Conservation (phyloP, 2,888 invertebrate genomes). For the Meiosimyza decipiens region DNA sequence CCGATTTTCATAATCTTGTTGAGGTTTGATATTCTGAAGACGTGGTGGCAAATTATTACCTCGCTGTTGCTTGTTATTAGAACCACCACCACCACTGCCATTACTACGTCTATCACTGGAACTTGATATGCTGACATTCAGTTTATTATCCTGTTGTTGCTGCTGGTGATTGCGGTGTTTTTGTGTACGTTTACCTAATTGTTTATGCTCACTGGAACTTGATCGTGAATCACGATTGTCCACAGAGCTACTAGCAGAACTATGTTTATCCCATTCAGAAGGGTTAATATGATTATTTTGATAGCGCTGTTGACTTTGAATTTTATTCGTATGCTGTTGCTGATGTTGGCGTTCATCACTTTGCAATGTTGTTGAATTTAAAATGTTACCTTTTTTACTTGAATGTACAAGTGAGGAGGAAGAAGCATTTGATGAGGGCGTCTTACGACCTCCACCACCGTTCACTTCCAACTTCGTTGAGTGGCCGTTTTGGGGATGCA, state of each 20-base stretch:
- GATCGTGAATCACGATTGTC: conserved; percentile 57
- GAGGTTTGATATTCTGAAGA: conserved; percentile 51
- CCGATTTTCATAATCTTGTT: conserved; percentile 54
- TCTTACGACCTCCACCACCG: conserved; percentile 37
- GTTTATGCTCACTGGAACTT: conserved; percentile 52
- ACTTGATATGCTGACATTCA: conserved; percentile 24
- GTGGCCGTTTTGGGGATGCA: conserved; percentile 37
- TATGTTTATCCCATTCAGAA: conserved; percentile 62
- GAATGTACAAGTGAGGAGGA: conserved; percentile 42
- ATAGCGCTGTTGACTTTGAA: conserved; percentile 20
- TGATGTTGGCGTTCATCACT: conserved; percentile 51
- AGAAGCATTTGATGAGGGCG: conserved; percentile 48
- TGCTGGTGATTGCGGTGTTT: conserved; percentile 46
- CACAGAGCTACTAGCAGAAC: conserved; percentile 57
- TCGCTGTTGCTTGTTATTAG: conserved; percentile 50
- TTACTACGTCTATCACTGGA: conserved; percentile 52
- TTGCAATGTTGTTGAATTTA: conserved; percentile 56
- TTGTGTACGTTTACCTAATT: conserved; percentile 45
- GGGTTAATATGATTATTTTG: neutral
- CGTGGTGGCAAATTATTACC: conserved; percentile 55
- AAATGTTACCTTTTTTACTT: conserved; percentile 45
- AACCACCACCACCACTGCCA: conserved; percentile 50
- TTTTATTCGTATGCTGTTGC: conserved; percentile 28
- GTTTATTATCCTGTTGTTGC: conserved; percentile 35
- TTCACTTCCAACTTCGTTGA: conserved; percentile 20